These are phyloP conservation scores for Tadarida brasiliensis DNA, from an alignment of 2,797 vertebrate genomes.

Conservation along the genomic window DNA sequence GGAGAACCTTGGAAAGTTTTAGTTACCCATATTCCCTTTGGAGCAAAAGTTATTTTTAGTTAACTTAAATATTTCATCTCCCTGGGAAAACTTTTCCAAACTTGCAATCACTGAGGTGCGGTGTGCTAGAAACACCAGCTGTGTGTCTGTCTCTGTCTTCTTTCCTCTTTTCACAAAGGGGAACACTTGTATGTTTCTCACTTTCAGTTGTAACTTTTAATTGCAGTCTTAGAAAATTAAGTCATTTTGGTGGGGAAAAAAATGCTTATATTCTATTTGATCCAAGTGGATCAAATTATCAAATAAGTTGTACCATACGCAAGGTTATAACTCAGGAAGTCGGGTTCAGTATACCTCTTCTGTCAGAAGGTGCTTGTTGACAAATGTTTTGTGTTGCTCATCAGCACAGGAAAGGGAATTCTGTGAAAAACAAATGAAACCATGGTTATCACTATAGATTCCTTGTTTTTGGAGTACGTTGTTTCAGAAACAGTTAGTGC, in stretches of 20 bases:
- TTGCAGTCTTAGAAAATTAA: neutral
- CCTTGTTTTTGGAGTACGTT: neutral
- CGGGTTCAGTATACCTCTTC: neutral
- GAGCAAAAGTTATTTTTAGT: slow-evolving; percentile 45
- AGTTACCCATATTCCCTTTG: neutral
- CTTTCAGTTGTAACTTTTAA: neutral
- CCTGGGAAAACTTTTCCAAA: neutral
- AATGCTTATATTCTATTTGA: neutral
- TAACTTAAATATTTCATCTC: slow-evolving; percentile 35
- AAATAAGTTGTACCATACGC: neutral
- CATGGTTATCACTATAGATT: neutral
- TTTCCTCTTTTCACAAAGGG: neutral
- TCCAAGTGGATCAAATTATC: neutral
- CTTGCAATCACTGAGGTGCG: neutral
- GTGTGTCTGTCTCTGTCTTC: neutral
- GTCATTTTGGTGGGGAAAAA: neutral
- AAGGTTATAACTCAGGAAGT: neutral
- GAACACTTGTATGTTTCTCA: neutral
- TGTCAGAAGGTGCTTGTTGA: neutral
- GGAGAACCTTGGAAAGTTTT: slow-evolving; percentile 45
- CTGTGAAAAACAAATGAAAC: neutral
- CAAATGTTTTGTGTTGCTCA: neutral
- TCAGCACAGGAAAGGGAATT: slow-evolving; percentile 13
- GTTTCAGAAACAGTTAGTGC: neutral
- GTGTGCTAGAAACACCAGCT: neutral